Evolutionary conservation across 53 echinoderm and acorn worm species (phyloP).

Genomic region (Mesocentrotus franciscanus): DNA sequence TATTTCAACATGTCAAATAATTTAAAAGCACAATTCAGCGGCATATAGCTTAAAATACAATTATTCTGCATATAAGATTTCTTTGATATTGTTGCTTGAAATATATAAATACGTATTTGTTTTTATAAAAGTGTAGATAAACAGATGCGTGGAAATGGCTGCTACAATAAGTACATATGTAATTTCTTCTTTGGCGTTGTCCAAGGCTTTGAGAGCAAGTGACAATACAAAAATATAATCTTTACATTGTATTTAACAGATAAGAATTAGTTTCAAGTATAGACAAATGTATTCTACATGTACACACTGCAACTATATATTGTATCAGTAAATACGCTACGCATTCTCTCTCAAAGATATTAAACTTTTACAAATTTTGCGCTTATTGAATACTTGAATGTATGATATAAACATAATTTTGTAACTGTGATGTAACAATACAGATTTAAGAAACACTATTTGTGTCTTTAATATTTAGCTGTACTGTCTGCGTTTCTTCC

Average conservation of each 20-base stretch:
- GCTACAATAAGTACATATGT: background rate
- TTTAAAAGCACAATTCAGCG: background rate
- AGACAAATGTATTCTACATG: background rate
- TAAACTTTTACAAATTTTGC: background rate
- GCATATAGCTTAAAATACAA: background rate
- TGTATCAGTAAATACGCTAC: background rate
- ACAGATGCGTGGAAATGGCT: background rate
- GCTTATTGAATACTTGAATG: background rate
- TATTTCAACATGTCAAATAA: background rate
- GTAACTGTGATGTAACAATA: background rate
- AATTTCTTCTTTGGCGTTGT: background rate
- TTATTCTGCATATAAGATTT: background rate
- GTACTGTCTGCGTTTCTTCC: background rate
- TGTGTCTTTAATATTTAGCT: too few species aligned
- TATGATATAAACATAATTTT: background rate
- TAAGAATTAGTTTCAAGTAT: background rate
- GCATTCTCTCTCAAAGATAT: background rate
- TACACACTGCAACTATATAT: background rate
- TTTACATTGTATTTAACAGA: background rate
- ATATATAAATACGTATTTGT: background rate
- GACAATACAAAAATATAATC: conserved; percentile 1
- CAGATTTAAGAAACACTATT: too few species aligned
- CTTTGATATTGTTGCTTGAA: background rate
- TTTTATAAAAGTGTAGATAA: background rate
- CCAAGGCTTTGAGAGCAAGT: conserved; percentile 1